Evolutionary conservation across 2,888 invertebrate species (phyloP), one percentile per base, ranked within the genome.

Genomic region (Tanytarsus gracilentus): DNA sequence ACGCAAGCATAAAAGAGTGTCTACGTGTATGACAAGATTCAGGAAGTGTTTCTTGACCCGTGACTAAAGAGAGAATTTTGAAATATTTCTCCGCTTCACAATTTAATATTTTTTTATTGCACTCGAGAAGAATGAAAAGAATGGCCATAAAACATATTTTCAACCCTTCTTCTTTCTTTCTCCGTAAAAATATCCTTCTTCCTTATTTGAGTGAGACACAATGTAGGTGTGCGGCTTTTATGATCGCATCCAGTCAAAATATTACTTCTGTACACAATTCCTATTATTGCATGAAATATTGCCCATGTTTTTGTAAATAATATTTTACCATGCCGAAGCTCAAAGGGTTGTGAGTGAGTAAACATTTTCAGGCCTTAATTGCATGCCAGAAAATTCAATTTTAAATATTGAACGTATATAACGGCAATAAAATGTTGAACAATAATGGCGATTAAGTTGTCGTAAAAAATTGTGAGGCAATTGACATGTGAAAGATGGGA

Each of bases 31-130:
- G 14, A 36, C 36, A 36, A 36, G 14, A 33, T 33, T 14, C 36
- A 36, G 16, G 36, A 36, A n/a, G 36, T 36, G 36, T 14, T 23
- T 44, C 44, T 44, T 44, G 44, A 44, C 44, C n/a, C 44, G 44
- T 44, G 44, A 44, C 44, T 44, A 44, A 44, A 39, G 18, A 39
- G 6, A 14, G 18, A 9, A 18, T 40, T 40, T 40, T 40, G 14
- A 16, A 7, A 18, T 18, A 16, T 16, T 16, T 44, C 8, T 44
- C 11, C 4, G 3, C 11, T 16, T n/a, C n/a, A 44, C 14, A 40
- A 44, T 53, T 53, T 53, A 53, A 53, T 53, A 53, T 53, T 53
- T 53, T 53, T 36, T 53, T 53, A 25, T 23, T 23, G 21, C 53
- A 33, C 53, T 53, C 11, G 18, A 44, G 40, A 40, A n/a, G 44